phyloP scores from a whole-genome alignment of 2,888 invertebrate genomes.

The Hypomecis punctinalis region DNA sequence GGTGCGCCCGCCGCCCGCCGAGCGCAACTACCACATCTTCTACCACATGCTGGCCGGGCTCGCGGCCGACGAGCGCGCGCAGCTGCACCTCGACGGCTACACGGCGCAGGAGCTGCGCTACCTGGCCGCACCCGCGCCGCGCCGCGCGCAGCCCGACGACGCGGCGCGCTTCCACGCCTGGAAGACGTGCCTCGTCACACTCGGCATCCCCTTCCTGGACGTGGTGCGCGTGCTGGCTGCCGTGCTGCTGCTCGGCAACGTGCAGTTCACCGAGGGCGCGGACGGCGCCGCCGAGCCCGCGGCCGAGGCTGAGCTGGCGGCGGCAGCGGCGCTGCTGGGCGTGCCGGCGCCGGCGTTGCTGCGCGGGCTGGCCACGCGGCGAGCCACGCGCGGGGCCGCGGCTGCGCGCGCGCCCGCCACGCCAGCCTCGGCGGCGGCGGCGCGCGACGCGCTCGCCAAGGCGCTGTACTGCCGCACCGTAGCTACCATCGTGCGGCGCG shows the following conservation, averaged over 20 bases:
- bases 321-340: slow-evolving; percentile 92
- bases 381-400: slow-evolving; percentile 87
- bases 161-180: slow-evolving; percentile 91
- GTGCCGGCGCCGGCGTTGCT: slow-evolving; percentile 90
- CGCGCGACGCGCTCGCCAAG: slow-evolving; percentile 95
- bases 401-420: slow-evolving; percentile 91
- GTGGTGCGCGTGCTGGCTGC: slow-evolving; percentile 96
- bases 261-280: slow-evolving; percentile 93
- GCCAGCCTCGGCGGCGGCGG: slow-evolving; percentile 93
- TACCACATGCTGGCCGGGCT: slow-evolving; percentile 97
- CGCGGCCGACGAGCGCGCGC: slow-evolving; percentile 93
- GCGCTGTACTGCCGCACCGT: slow-evolving; percentile 97
- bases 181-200: slow-evolving; percentile 95
- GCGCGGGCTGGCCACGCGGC: slow-evolving; percentile 92
- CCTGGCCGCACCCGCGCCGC: slow-evolving; percentile 88
- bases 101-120: slow-evolving; percentile 91
- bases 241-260: slow-evolving; percentile 95
- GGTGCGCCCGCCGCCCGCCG: slow-evolving; percentile 92
- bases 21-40: slow-evolving; percentile 98
- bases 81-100: slow-evolving; percentile 94
- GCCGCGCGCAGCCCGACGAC: slow-evolving; percentile 80
- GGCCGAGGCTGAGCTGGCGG: slow-evolving; percentile 93
- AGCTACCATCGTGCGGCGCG: slow-evolving; percentile 96
- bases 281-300: slow-evolving; percentile 91
- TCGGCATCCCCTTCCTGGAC: slow-evolving; percentile 97